Base-by-base conservation (phyloP, 2,797 vertebrate species). In the Coracias cyanogaster region DNA sequence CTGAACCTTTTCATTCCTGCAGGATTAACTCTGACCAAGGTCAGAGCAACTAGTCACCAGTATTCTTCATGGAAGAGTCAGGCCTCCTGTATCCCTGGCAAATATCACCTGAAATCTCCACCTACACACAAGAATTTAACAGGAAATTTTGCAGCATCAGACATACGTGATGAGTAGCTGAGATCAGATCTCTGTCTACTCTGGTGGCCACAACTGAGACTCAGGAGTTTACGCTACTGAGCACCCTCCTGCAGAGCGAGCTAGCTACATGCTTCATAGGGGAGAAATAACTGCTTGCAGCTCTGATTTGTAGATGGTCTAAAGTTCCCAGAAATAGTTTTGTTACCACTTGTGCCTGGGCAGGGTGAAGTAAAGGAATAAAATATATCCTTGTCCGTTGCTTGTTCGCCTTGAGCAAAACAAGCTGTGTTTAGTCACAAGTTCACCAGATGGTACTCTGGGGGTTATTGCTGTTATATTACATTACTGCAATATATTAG, bases 361-460 rank as follows among this genome's bases (percentile, higher is more conserved):
- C 78, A 89, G 83, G 60, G 67, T 48, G 64, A 94, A 89, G 81
- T 4, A 3, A 62, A 89, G 58, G 81, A 74, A 90, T 93, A 93
- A 97, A 94, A 90, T 89, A 89, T 26, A 70, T 73, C 35, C 71
- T 85, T 74, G 82, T 87, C 81, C 52, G 0, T 13, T 55, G 57
- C 81, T 61, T 71, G 69, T 93, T 90, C 71, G 89, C 92, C 62
- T 70, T 95, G 92, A 94, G 95, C 81, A 92, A 93, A 97, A 91
- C 81, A 93, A 92, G 96, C 94, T 94, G 88, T 57, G 81, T 92
- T 94, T 95, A 96, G 95, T 91, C 94, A 83, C 96, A 95, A 58
- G 96, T 93, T 97, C 93, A 96, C 96, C 95, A 96, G 94, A 95
- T 96, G 95, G 90, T 96, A 90, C 94, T 96, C 94, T 74, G 81